Conservation (phyloP, 2,797 vertebrate species). For the Carduelis carduelis region DNA sequence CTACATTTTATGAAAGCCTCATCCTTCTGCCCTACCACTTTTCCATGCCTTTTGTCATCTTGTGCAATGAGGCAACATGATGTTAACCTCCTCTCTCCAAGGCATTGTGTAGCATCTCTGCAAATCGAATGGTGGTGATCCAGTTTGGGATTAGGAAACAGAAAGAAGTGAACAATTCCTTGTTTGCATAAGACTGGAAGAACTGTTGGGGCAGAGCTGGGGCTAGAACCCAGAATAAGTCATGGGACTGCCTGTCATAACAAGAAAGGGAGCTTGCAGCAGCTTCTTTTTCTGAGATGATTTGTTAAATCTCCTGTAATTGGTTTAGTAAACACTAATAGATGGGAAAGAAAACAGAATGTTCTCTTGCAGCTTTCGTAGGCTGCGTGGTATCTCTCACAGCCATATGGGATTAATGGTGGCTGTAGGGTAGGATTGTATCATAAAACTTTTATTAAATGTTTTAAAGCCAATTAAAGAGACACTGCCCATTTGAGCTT, state of each 20-base stretch:
- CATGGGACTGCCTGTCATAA: not conserved
- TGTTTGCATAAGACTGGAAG: not conserved
- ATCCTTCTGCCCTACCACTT: not conserved
- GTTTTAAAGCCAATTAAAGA: slow-evolving; percentile 4
- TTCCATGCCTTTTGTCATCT: not conserved
- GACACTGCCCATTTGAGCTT: not conserved
- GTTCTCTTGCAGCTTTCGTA: not conserved
- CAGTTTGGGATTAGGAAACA: not conserved
- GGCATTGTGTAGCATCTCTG: not conserved
- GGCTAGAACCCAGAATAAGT: not conserved
- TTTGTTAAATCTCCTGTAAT: slow-evolving; percentile 14
- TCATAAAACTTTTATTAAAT: not conserved
- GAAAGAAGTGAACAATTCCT: not conserved
- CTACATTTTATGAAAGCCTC: not conserved
- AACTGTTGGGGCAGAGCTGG: not conserved
- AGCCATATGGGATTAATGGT: not conserved
- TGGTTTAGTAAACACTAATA: slow-evolving; percentile 5
- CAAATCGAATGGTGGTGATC: not conserved
- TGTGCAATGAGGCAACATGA: not conserved
- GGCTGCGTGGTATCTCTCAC: not conserved
- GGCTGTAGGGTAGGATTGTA: not conserved
- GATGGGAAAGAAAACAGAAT: not conserved
- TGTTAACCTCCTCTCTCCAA: not conserved
- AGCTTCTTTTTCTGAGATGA: not conserved
- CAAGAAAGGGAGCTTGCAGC: not conserved